Evolutionary conservation across 2,113 vertebrate species (phyloP), one percentile per base, ranked within the genome.

Genomic region (Ochotona princeps): DNA sequence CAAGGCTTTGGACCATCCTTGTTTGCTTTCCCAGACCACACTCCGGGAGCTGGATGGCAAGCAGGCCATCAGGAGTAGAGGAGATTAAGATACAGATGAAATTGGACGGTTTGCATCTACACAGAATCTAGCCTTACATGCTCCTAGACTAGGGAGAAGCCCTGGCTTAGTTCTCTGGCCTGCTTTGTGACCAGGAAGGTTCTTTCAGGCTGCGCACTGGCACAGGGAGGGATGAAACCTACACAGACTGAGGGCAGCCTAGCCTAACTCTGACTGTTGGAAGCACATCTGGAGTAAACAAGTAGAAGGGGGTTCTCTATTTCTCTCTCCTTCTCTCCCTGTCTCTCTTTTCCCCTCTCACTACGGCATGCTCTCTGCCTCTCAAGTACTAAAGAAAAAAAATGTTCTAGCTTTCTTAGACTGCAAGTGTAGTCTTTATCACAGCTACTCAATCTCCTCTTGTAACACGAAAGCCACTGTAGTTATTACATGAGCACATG

Each of bases 191-290:
- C 80, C 35, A 69, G 21, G 61, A 6, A 0, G 4, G 3, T 35
- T 76, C 60, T 69, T 60, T 21, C 47, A 74, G 49, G 14, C 15
- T 23, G 8, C 9, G 9, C 0, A 0, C 0, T 6, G 32, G 20
- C 10, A 11, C 1, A 38, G 26, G 26, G 20, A n/a, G 14, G 63
- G n/a, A 1, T 14, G n/a, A 72, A 65, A 30, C 4, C 28, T 0
- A 0, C 0, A 0, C 12, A 14, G 8, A 6, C 10, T 7, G 25
- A 32, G 23, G 21, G 54, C 47, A 20, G 10, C 12, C 21, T 14
- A 44, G 38, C 38, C 38, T 7, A 57, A 18, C 54, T 13, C 54
- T 57, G 54, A 11, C 54, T 57, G 54, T 57, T 57, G 54, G 4
- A 15, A 13, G 54, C 54, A 57, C 15, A 5, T 18, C 14, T 5